phyloP scores from a whole-genome alignment of 2,888 invertebrate species.

The Ormia ochracea region DNA sequence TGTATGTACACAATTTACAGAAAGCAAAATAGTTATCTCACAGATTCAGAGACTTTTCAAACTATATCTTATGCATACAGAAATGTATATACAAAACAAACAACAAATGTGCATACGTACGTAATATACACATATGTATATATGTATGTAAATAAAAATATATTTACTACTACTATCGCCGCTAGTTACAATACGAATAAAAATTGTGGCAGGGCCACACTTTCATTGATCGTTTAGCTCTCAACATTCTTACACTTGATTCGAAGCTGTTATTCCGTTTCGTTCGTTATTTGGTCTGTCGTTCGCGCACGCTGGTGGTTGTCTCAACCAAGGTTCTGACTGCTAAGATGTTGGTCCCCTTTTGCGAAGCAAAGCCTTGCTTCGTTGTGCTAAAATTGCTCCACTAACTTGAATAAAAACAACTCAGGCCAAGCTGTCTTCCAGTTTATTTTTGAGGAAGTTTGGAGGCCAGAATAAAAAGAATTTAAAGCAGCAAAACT shows the following conservation, averaged over 20 bases:
- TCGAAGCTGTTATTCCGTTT: slow-evolving; percentile 49
- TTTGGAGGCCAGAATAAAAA: slow-evolving; percentile 10
- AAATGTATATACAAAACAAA: slow-evolving; percentile 6
- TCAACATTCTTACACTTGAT: slow-evolving; percentile 55
- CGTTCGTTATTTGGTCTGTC: slow-evolving; percentile 40
- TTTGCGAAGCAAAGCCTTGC: slow-evolving; percentile 76
- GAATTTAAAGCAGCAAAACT: not conserved
- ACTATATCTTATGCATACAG: slow-evolving; percentile 28
- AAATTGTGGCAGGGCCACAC: slow-evolving; percentile 43
- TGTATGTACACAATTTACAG: slow-evolving; percentile 23
- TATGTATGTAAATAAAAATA: slow-evolving; percentile 28
- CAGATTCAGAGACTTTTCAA: slow-evolving; percentile 50
- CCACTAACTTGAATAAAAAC: slow-evolving; percentile 66
- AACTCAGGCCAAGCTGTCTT: not conserved
- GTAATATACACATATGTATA: not conserved
- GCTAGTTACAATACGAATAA: slow-evolving; percentile 19
- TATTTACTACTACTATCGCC: slow-evolving; percentile 22
- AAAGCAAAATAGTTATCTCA: slow-evolving; percentile 50
- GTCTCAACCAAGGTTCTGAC: slow-evolving; percentile 71
- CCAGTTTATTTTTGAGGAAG: not conserved
- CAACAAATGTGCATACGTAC: not conserved
- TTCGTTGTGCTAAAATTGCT: slow-evolving; percentile 77
- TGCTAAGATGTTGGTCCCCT: slow-evolving; percentile 75
- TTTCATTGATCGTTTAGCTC: slow-evolving; percentile 57
- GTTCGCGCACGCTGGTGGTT: slow-evolving; percentile 68